These are phyloP conservation scores for Temnothorax curvispinosus DNA, from an alignment of 1,140 invertebrate species.

Conservation along the genomic window DNA sequence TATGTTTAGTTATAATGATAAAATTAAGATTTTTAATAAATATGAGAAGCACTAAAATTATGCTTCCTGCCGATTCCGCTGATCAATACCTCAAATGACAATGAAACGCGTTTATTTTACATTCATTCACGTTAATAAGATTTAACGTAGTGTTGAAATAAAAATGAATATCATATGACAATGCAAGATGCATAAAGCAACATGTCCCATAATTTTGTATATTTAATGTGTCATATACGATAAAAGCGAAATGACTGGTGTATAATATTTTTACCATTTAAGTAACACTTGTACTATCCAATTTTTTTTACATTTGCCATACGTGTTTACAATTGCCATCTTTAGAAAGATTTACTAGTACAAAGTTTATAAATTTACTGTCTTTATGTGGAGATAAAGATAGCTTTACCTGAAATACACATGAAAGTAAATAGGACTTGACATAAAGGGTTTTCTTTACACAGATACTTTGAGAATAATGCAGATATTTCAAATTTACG, in stretches of 20 bases:
- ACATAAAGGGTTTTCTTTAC: constrained; percentile 29
- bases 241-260: neutral
- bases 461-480: constrained; percentile 41
- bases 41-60: constrained; percentile 28
- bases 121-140: neutral
- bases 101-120: constrained; percentile 15
- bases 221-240: neutral
- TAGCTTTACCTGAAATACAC: neutral
- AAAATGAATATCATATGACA: constrained; percentile 53
- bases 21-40: constrained; percentile 28
- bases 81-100: constrained; percentile 71
- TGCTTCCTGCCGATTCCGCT: neutral
- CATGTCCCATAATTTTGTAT: neutral
- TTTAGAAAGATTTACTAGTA: constrained; percentile 7
- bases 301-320: neutral
- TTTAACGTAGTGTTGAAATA: neutral
- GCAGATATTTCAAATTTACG: constrained; percentile 11
- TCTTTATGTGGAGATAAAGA: neutral
- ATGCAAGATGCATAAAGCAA: neutral
- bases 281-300: neutral
- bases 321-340: neutral
- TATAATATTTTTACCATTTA: neutral
- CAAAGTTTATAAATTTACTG: neutral
- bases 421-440: neutral
- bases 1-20: constrained; percentile 18